Base-by-base conservation (phyloP, 1,140 invertebrate genomes). In the Papilio helenus region DNA sequence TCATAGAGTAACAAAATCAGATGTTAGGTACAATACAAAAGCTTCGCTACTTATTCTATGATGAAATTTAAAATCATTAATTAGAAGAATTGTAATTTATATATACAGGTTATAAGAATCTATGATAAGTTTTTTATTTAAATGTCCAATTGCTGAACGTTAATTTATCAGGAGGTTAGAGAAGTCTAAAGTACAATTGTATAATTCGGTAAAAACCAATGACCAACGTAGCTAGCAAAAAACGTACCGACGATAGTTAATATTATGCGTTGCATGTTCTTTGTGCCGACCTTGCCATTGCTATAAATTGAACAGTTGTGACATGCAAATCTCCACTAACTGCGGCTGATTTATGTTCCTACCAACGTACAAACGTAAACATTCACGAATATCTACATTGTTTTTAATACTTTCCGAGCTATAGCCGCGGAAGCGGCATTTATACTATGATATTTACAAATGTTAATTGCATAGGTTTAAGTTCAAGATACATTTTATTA, bases 291-390 rank as follows among this genome's bases (percentile, higher is more conserved):
- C 89, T 92, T 92, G 89, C 87, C 65, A 85, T 85, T 80, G 84
- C 84, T 79, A 92, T 91, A 90, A 92, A 92, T 91, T 87, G 81
- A 86, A 85, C 84, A 86, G 82, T 89, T 89, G 86, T 87, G 90
- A 89, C 90, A 92, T 84, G 91, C 90, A 92, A 92, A 93, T 93
- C 89, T 92, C 86, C 82, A 87, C 86, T 89, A 90, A 93, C 88
- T 85, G 87, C 88, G 86, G 76, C 83, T 90, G 88, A 92, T 91
- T 89, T 92, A 92, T 90, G 71, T 65, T 72, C 82, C 80, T 81
- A 81, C 79, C 85, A 85, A 82, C 87, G 84, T 90, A 82, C 76
- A 84, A 84, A 82, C 87, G 80, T 82, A 83, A 86, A 88, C 86
- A 87, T 87, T 91, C 87, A 29, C 26, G 23, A 68, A 68, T 90